Evolutionary conservation across 1,140 invertebrate species (phyloP), one percentile per base, ranked within the genome.

Genomic region (Vanessa atalanta): DNA sequence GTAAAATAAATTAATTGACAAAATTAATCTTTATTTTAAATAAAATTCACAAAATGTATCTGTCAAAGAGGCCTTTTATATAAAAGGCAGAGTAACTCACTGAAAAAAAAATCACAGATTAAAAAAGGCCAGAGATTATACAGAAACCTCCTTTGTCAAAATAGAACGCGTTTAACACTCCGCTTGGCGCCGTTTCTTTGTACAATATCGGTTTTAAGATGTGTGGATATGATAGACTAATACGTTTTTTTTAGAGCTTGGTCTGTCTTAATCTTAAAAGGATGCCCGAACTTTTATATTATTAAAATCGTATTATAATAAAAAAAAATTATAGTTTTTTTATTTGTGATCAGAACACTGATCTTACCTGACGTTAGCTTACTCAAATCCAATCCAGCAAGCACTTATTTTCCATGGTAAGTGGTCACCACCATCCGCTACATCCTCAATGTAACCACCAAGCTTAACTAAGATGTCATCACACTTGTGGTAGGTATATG

Each of bases 101-200:
- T 61, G 57, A 15, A 37, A 37, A 37, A 37, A 61, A 61, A 61
- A 61, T 60, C 47, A 48, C 13, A 51, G 60, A 61, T 53, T 48
- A 77, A 78, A 78, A n/a, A 72, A 79, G 67, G 64, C 73, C 77
- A 81, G 67, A 71, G 80, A 74, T 79, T 81, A 79, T 70, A 78
- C 67, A 72, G 76, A 82, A 81, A 81, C 77, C 77, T 77, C 72
- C 66, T 81, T 85, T 85, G 83, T 85, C 77, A 82, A 79, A 82
- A 82, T 80, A 79, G 76, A 72, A 55, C 76, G 77, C 75, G 68
- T 83, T 85, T 83, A 82, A 83, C 83, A 82, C 81, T 69, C 50
- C 79, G 76, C 53, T 83, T 78, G 82, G 80, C 83, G 83, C 80
- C 81, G 51, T 48, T 63, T 57, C 65, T 47, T 76, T 65, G 43